Percentiles rank a stretch among this genome's conserved stretches.
These are phyloP conservation scores for Phaethornis superciliosus DNA, from an alignment of 2,113 vertebrate genomes.

Conservation along the genomic window DNA sequence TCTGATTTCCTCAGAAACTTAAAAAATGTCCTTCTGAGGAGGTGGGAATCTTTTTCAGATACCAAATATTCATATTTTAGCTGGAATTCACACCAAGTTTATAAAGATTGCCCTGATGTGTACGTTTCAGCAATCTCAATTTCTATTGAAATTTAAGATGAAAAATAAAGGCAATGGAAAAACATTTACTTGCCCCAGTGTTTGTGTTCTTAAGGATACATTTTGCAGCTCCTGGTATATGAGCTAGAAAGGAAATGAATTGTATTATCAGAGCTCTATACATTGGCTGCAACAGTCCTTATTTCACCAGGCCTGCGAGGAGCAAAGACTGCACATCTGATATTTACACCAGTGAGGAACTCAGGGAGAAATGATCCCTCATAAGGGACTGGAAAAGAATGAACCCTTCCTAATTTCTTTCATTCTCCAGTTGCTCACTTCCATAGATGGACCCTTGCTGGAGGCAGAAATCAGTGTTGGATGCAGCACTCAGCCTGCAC, in stretches of 20 bases:
- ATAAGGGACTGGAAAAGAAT: not conserved
- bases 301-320: not conserved
- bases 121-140: not conserved
- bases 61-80: not conserved
- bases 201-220: not conserved
- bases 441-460: not conserved
- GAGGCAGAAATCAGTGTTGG: not conserved
- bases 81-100: not conserved
- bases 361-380: not conserved
- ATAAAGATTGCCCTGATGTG: not conserved
- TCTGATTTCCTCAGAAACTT: not conserved
- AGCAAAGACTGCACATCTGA: not conserved
- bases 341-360: not conserved
- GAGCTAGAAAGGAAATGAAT: not conserved
- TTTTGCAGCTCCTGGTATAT: not conserved
- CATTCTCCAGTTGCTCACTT: not conserved
- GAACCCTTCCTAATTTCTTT: not conserved
- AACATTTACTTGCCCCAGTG: not conserved
- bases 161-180: slow-evolving; percentile 27
- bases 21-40: not conserved
- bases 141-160: not conserved
- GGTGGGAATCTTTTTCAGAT: not conserved
- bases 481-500: not conserved
- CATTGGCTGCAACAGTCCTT: not conserved
- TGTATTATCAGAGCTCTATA: not conserved